These are phyloP conservation scores for Linnaemya vulpina DNA, from an alignment of 2,888 invertebrate genomes.

Conservation along the genomic window DNA sequence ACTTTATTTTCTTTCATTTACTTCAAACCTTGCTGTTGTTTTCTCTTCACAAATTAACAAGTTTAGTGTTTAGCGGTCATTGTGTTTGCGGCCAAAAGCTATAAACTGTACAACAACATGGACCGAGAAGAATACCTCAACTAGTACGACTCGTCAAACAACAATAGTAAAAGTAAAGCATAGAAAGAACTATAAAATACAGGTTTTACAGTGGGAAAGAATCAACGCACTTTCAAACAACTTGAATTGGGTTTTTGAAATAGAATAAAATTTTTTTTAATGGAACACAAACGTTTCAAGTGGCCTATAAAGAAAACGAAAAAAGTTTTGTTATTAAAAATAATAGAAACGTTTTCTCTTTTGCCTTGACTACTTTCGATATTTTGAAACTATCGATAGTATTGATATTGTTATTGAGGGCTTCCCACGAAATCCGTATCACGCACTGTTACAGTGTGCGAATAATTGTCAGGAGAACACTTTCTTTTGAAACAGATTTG, in stretches of 20 bases:
- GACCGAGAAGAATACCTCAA: slow-evolving; percentile 12
- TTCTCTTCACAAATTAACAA: slow-evolving; percentile 61
- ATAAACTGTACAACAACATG: slow-evolving; percentile 26
- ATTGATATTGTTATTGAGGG: too few relatives aligned
- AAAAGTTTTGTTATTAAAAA: too few relatives aligned
- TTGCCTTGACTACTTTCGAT: too few relatives aligned
- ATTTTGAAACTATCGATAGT: too few relatives aligned
- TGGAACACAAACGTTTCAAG: neutral
- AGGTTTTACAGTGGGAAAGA: slow-evolving; percentile 11
- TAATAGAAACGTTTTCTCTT: too few relatives aligned
- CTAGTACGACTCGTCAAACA: slow-evolving; percentile 17
- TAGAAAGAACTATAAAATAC: neutral
- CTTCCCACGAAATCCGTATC: too few relatives aligned
- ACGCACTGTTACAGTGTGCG: too few relatives aligned
- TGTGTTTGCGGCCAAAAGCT: slow-evolving; percentile 39
- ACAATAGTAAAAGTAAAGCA: slow-evolving; percentile 35
- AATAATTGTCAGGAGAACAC: too few relatives aligned
- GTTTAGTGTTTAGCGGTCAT: slow-evolving; percentile 55
- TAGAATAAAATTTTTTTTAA: neutral
- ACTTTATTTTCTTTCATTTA: slow-evolving; percentile 21
- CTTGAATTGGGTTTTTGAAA: neutral
- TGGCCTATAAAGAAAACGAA: too few relatives aligned
- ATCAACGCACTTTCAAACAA: neutral
- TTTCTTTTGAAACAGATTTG: too few relatives aligned
- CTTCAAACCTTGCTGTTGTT: slow-evolving; percentile 6